Conservation (phyloP, 92 coral and sea anemone species). For the Bergia sp. region DNA sequence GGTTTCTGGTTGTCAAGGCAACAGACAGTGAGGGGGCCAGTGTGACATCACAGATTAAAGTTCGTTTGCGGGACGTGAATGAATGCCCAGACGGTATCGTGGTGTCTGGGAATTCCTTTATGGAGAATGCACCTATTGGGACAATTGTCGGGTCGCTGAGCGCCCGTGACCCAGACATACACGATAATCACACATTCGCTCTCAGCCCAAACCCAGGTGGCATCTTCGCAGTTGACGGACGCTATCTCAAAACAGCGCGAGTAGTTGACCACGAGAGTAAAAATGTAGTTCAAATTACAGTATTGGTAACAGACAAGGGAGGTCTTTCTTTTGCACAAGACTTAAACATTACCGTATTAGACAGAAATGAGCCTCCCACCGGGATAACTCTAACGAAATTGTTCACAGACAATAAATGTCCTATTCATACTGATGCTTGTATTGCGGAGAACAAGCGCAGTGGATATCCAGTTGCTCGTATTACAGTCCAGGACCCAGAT, state of each 20-base stretch:
- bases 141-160: conserved; percentile 67
- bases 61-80: conserved; percentile 65
- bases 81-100: conserved; percentile 64
- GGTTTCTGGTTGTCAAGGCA: conserved; percentile 56
- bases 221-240: conserved; percentile 47
- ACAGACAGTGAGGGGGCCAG: conserved; percentile 60
- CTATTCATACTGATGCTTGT: conserved; percentile 40
- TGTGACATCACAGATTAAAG: conserved; percentile 53
- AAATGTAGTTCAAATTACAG: conserved; percentile 35
- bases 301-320: conserved; percentile 59
- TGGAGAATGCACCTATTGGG: conserved; percentile 67
- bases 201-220: conserved; percentile 51
- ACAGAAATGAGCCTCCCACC: conserved; percentile 67
- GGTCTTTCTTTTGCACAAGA: conserved; percentile 53
- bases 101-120: conserved; percentile 61
- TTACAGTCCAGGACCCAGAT: conserved; percentile 63
- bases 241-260: conserved; percentile 47
- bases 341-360: conserved; percentile 58
- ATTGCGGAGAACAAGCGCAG: conserved; percentile 61
- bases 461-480: conserved; percentile 65
- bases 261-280: conserved; percentile 61
- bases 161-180: conserved; percentile 68
- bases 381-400: conserved; percentile 22
- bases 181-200: conserved; percentile 68
- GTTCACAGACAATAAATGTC: conserved; percentile 24